Percentiles rank a stretch among this genome's conserved stretches.
Evolutionary conservation across 2,113 vertebrate genomes (phyloP).

Genomic region (Clarias magur): DNA sequence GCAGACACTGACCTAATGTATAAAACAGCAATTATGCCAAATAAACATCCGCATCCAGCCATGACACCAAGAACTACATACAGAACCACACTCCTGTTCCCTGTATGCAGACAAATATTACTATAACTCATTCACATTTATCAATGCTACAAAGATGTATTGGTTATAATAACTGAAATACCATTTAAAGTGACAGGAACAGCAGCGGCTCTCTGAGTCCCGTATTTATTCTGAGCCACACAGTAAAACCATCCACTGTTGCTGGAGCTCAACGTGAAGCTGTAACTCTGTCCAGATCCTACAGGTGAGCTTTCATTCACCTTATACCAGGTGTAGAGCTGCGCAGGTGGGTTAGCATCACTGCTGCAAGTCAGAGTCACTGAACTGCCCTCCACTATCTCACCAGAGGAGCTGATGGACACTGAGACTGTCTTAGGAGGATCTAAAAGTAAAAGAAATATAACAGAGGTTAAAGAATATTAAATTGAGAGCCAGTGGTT

Average conservation of each 20-base stretch:
- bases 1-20: not conserved
- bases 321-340: constrained; percentile 32
- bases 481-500: not conserved
- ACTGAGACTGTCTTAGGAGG: not conserved
- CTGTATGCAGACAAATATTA: not conserved
- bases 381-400: not conserved
- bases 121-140: not conserved
- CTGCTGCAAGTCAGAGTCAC: constrained; percentile 40
- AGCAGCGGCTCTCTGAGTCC: constrained; percentile 24
- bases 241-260: constrained; percentile 43
- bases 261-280: constrained; percentile 6
- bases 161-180: not conserved
- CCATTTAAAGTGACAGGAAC: constrained; percentile 4
- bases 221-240: constrained; percentile 38
- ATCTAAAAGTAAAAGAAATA: not conserved
- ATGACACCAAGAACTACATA: not conserved
- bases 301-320: constrained; percentile 10
- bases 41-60: not conserved
- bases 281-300: constrained; percentile 40
- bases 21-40: not conserved
- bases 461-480: not conserved
- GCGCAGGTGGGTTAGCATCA: constrained; percentile 42
- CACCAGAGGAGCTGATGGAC: not conserved
- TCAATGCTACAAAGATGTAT: not conserved
- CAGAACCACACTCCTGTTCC: not conserved